These are phyloP conservation scores for Drosophila cardini DNA, from an alignment of 1,140 invertebrate species.

Conservation along the genomic window DNA sequence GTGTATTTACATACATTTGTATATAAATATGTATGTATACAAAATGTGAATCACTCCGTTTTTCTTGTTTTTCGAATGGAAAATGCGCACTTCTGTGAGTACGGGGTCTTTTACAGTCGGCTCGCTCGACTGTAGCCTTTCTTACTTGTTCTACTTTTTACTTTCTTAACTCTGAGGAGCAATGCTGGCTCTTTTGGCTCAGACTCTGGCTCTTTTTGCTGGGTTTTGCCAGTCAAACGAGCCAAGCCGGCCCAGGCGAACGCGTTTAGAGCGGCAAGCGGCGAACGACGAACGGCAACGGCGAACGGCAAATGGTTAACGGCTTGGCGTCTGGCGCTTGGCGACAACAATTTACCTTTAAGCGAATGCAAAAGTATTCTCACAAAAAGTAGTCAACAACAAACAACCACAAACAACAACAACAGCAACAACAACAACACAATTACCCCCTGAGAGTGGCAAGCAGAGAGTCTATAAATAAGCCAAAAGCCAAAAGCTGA, in stretches of 20 bases:
- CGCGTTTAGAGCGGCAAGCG: constrained; percentile 48
- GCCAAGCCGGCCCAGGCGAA: constrained; percentile 73
- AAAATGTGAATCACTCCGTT: too few species aligned
- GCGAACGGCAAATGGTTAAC: constrained; percentile 4
- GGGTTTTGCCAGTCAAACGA: constrained; percentile 81
- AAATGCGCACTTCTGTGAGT: too few species aligned
- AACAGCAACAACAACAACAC: constrained; percentile 55
- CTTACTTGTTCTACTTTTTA: constrained; percentile 19
- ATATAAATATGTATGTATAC: too few species aligned
- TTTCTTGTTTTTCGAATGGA: too few species aligned
- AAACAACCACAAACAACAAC: constrained; percentile 40
- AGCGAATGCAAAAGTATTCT: constrained; percentile 77
- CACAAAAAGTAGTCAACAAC: constrained; percentile 63
- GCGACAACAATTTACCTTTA: constrained; percentile 82
- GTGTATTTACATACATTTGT: too few species aligned
- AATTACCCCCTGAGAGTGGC: constrained; percentile 62
- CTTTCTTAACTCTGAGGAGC: constrained; percentile 29
- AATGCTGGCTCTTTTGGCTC: constrained; percentile 23
- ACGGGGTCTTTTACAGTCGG: too few species aligned
- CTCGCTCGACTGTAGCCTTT: too few species aligned
- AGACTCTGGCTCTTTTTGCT: constrained; percentile 36
- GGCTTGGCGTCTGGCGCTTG: constrained; percentile 59
- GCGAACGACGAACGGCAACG: constrained; percentile 2
- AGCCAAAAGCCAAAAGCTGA: constrained; percentile 65
- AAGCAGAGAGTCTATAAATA: constrained; percentile 68